A percentile compares a stretch with the other conserved stretches of the same genome.
phyloP scores from a whole-genome alignment of 2,113 vertebrate genomes.

The Anthoscopus minutus region DNA sequence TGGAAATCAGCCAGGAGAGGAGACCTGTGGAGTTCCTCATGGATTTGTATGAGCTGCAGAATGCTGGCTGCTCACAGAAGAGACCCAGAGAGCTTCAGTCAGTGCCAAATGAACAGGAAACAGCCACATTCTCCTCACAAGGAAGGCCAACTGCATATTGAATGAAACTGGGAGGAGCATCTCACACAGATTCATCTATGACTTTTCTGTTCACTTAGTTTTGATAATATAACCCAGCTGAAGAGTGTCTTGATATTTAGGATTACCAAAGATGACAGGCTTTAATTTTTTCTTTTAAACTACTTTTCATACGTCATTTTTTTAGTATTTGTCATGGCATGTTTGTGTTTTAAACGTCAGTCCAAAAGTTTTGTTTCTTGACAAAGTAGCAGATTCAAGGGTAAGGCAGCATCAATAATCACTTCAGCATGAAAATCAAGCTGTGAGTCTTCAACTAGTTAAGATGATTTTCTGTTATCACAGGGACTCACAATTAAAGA shows the following conservation, averaged over 20 bases:
- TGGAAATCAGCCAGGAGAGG: not conserved
- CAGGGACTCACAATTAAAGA: not conserved
- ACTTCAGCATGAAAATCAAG: not conserved
- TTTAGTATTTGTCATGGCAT: not conserved
- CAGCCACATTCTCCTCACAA: not conserved
- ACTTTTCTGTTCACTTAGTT: too few relatives aligned
- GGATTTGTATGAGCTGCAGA: not conserved
- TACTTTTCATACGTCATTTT: not conserved
- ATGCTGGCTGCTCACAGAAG: not conserved
- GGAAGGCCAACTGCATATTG: not conserved
- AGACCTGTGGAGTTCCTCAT: accelerated
- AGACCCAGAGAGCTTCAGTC: not conserved
- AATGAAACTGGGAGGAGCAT: not conserved
- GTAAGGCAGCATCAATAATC: not conserved
- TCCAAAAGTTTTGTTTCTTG: not conserved
- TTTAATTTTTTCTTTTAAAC: not conserved
- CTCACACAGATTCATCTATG: not conserved
- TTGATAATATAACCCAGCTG: not conserved
- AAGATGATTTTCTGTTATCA: not conserved
- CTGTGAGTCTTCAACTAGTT: not conserved
- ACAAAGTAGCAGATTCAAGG: not conserved
- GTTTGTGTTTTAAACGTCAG: not conserved
- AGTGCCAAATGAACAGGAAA: not conserved
- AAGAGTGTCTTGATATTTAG: not conserved
- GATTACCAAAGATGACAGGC: not conserved